phyloP scores from a whole-genome alignment of 2,888 invertebrate genomes.

The Temnothorax rugatulus region DNA sequence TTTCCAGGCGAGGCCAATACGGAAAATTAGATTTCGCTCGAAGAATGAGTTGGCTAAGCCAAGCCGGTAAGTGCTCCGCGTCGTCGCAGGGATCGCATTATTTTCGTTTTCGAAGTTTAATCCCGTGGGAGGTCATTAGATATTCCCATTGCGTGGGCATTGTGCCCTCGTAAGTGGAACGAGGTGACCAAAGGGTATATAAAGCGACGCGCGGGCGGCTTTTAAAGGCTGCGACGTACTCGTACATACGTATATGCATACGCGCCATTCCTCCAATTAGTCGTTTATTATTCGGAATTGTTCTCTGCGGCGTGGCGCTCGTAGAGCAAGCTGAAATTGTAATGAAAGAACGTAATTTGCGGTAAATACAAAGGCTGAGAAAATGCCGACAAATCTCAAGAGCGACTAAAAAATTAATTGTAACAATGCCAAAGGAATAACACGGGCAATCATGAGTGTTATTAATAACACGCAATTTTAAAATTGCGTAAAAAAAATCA shows the following conservation, averaged over 20 bases:
- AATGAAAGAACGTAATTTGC: conserved; percentile 43
- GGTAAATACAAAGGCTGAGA: conserved; percentile 28
- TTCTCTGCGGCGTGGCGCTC: conserved; percentile 14
- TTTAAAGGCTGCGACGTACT: conserved; percentile 24
- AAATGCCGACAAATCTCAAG: conserved; percentile 23
- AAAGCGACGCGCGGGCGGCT: conserved; percentile 29
- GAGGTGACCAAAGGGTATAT: conserved; percentile 50
- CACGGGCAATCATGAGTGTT: not conserved
- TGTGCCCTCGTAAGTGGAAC: conserved; percentile 31
- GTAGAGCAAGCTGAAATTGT: conserved; percentile 5
- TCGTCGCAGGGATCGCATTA: conserved; percentile 30
- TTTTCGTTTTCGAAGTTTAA: conserved; percentile 52
- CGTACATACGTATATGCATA: conserved; percentile 1
- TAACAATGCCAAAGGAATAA: not conserved
- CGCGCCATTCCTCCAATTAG: conserved; percentile 51
- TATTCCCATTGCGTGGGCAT: conserved; percentile 50
- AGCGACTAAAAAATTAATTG: conserved; percentile 4
- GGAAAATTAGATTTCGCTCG: conserved; percentile 51
- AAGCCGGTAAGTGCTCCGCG: conserved; percentile 15
- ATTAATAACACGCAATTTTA: too few relatives aligned
- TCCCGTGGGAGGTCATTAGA: conserved; percentile 47
- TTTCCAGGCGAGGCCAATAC: conserved; percentile 32
- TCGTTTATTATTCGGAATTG: conserved; percentile 53
- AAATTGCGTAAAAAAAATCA: not conserved
- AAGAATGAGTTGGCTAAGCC: conserved; percentile 20